Base-by-base conservation (phyloP, 2,797 vertebrate species). In the Anguilla marmorata region DNA sequence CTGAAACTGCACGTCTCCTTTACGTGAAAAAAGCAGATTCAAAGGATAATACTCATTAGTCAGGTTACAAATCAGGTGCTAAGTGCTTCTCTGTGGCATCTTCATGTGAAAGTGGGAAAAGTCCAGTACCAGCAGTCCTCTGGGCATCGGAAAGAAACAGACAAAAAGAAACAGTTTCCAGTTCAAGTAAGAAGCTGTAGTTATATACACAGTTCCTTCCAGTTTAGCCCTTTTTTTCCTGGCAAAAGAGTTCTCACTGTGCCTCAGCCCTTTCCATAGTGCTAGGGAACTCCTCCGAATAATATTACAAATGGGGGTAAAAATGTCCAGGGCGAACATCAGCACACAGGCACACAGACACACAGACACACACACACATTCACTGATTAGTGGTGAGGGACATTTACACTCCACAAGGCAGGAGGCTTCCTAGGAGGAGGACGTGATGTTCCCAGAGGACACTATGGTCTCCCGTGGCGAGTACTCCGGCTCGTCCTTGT, bases 401-500 rank as follows among this genome's bases (percentile, higher is more conserved):
- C n/a, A 52, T 37, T 66, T 52, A 27, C 27, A 58, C 45, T 60
- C 63, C 48, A 48, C 58, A 12, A 14, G 58, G 27, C 7, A 79
- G 54, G 24, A 54, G 69, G 52, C 12, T 45, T 84, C 85, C 93
- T 96, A 97, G 86, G 96, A 97, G 48, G 96, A 97, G 14, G 96
- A 97, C 88, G 95, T 97, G 92, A 97, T 91, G 7, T 97, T 96
- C 89, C 97, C 98, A 0, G 98, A 98, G 87, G 98, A 98, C 92
- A 96, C 96, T 27, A 96, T 95, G 0, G 97, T 98, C 92, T 97
- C 98, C 89, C 93, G 91, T 0, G 97, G 98, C 12, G 92, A 96
- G 84, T 97, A 96, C 48, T 97, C 97, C 0, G 88, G 92, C 74
- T 99, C 98, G 24, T 99, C 98, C 91, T 97, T 98, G 94, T 98